These are phyloP conservation scores for Petaurus breviceps DNA, from an alignment of 2,113 vertebrate species.

Conservation along the genomic window DNA sequence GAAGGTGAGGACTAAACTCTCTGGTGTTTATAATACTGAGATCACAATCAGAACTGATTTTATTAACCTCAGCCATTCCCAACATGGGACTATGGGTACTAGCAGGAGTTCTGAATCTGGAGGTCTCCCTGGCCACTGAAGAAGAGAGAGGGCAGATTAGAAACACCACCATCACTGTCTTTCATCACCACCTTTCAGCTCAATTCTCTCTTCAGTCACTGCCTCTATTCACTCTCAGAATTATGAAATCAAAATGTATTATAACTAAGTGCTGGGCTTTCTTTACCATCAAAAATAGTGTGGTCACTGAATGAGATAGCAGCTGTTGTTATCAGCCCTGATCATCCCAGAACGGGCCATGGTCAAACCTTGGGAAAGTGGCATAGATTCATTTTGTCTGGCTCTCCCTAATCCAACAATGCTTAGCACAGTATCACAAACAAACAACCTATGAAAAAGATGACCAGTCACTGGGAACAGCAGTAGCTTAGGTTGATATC, in stretches of 20 bases:
- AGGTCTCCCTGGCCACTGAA: not conserved
- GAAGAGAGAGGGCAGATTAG: not conserved
- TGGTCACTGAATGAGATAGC: not conserved
- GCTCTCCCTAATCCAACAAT: not conserved
- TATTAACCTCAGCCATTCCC: not conserved
- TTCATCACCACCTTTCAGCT: not conserved
- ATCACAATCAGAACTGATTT: slow-evolving; percentile 17
- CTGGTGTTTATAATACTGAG: not conserved
- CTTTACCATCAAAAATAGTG: not conserved
- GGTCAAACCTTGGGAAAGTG: not conserved
- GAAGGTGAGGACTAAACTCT: no score
- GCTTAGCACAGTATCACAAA: not conserved
- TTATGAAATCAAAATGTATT: not conserved
- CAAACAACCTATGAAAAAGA: not conserved
- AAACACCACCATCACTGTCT: not conserved
- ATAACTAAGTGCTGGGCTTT: not conserved
- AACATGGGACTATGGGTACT: not conserved
- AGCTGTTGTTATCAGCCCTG: not conserved
- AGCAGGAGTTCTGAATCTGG: not conserved
- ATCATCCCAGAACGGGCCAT: not conserved
- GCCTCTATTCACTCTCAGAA: not conserved
- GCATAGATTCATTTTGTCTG: not conserved
- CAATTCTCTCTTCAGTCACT: not conserved
- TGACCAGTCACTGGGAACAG: no score
- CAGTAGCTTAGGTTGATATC: not conserved